Conservation (phyloP, 1,140 invertebrate genomes). For the Uloborus diversus region DNA sequence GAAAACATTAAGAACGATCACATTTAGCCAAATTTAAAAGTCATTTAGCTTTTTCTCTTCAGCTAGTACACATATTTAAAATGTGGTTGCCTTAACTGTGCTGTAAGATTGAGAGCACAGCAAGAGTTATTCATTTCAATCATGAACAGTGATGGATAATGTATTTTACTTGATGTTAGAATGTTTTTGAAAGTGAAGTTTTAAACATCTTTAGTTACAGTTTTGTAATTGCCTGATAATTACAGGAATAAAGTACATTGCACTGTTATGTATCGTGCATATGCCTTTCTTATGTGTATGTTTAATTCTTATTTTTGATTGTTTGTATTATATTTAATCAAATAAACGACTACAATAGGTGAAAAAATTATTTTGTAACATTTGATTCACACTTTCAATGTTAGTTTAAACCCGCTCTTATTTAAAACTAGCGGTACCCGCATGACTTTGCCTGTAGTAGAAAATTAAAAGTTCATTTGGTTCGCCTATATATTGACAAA, state of each 20-base stretch:
- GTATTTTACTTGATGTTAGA: conserved; percentile 57
- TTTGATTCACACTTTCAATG: too few species aligned
- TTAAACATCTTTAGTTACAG: conserved; percentile 48
- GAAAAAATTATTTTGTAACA: too few species aligned
- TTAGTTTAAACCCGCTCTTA: too few species aligned
- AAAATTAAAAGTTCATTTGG: too few species aligned
- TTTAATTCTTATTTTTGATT: not conserved
- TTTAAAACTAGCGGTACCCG: too few species aligned
- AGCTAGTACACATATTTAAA: conserved; percentile 17
- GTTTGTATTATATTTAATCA: not conserved
- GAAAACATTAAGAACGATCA: not conserved
- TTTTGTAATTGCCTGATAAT: conserved; percentile 55
- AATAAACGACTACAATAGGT: not conserved
- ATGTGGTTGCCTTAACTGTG: conserved; percentile 54
- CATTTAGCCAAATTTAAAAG: conserved; percentile 18
- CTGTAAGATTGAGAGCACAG: conserved; percentile 20
- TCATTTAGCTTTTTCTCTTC: not conserved
- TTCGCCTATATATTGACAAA: too few species aligned
- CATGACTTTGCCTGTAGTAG: too few species aligned
- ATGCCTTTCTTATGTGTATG: conserved; percentile 12
- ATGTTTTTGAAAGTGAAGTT: conserved; percentile 54
- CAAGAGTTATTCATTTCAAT: conserved; percentile 51
- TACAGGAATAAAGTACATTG: conserved; percentile 54
- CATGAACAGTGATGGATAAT: conserved; percentile 40
- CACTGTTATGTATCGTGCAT: conserved; percentile 49